Base-by-base conservation (phyloP, 2,113 vertebrate genomes). In the Rhinopomastus cyanomelas region DNA sequence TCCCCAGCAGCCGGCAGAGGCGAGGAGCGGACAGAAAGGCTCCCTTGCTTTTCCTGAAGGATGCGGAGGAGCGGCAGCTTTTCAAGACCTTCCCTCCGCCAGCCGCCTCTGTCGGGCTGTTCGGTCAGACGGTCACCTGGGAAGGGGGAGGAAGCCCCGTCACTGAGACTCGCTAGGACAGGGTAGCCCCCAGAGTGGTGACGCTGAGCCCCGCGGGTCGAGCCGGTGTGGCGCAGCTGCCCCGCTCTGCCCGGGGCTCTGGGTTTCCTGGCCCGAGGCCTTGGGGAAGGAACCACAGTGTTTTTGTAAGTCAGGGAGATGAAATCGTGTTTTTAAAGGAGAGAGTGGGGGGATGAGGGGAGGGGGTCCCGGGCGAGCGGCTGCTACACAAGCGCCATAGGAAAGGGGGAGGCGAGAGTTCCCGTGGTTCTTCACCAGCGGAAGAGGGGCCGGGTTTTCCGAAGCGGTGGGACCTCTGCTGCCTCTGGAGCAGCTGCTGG, bases 281-380 rank as follows among this genome's bases (percentile, higher is more conserved):
- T 74, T 57, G 12, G 12, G 81, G 67, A 61, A 79, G 95, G 52
- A 93, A 89, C 88, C 57, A 83, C 92, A 76, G 71, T 96, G 94
- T 97, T 97, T 97, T 96, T 96, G 96, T 95, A 96, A 93, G 94
- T 85, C 30, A 4, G 71, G 93, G 90, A 84, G 94, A 69, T 81
- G 36, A 83, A 56, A 83, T 85, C 79, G 0, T 95, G 93, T 96
- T 93, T 96, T 96, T 94, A 42, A 42, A 42, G 11, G 39, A n/a
- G n/a, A n/a, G 8, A 48, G 46, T 48, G 19, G 16, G 19, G 19
- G 16, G 34, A 55, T 36, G 68, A 82, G 92, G 89, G 89, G 87
- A 68, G 52, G 69, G 88, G 95, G 87, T 93, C 89, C 93, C 88
- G 57, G 86, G 51, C 68, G 76, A 93, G 92, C 74, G 88, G 89